Evolutionary conservation across 2,113 vertebrate species (phyloP).

Genomic region (Microcebus tavaratra): DNA sequence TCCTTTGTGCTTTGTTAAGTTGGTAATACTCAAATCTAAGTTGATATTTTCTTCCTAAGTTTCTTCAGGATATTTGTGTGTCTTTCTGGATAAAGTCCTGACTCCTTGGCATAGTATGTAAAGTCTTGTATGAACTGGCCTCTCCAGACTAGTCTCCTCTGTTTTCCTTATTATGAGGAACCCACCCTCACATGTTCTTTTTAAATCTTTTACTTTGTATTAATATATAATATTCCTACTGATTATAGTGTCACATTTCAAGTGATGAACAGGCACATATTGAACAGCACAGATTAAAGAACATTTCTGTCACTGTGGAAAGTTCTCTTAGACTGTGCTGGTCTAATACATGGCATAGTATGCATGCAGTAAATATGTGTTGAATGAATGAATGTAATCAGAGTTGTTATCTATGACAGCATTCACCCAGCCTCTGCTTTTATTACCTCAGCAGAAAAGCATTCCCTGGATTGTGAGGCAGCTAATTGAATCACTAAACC

Average conservation of each 20-base stretch:
- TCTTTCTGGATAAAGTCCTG: background rate
- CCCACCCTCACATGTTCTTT: background rate
- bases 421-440: background rate
- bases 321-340: background rate
- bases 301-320: background rate
- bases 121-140: background rate
- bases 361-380: background rate
- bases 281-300: background rate
- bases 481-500: background rate
- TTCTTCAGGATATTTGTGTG: background rate
- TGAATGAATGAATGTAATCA: background rate
- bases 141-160: background rate
- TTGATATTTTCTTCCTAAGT: background rate
- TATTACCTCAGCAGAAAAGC: background rate
- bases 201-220: background rate
- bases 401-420: background rate
- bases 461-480: background rate
- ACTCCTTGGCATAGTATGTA: background rate
- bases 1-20: background rate
- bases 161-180: background rate
- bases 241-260: background rate
- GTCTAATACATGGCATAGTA: background rate
- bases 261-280: background rate
- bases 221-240: background rate
- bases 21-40: background rate